These are phyloP conservation scores for Lagopus muta DNA, from an alignment of 2,113 vertebrate species.

Conservation along the genomic window DNA sequence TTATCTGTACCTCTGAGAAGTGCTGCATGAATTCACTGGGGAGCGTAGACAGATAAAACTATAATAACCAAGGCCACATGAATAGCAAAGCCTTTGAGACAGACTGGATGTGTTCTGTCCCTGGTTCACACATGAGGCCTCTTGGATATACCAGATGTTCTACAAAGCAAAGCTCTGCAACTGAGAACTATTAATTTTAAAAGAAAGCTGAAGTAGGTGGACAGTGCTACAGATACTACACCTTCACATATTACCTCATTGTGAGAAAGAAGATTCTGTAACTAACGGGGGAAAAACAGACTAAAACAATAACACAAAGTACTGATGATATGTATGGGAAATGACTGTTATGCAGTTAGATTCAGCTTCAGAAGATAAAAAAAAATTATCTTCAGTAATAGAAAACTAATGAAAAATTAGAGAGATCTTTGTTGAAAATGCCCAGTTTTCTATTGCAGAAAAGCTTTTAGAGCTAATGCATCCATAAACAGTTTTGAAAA, in stretches of 20 bases:
- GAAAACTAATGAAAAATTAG: constrained; percentile 7
- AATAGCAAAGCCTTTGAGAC: background rate
- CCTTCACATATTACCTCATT: background rate
- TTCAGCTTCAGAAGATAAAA: background rate
- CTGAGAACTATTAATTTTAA: background rate
- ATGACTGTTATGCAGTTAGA: background rate
- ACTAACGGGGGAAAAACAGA: background rate
- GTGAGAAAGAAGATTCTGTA: background rate
- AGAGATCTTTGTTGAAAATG: constrained; percentile 28
- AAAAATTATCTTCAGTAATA: background rate
- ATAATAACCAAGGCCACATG: background rate
- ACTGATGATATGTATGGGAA: background rate
- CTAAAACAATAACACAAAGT: background rate
- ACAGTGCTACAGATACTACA: background rate
- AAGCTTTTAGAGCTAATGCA: constrained; percentile 41
- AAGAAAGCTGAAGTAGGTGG: background rate
- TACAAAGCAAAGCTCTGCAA: background rate
- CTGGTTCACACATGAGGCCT: background rate
- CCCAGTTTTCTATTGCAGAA: background rate
- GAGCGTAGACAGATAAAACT: background rate
- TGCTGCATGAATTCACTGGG: background rate
- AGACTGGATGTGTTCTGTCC: background rate
- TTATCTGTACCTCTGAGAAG: background rate
- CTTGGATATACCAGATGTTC: background rate
- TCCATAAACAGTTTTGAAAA: constrained; percentile 43